Base-by-base conservation (phyloP, 1,140 invertebrate genomes). In the Habropoda laboriosa region DNA sequence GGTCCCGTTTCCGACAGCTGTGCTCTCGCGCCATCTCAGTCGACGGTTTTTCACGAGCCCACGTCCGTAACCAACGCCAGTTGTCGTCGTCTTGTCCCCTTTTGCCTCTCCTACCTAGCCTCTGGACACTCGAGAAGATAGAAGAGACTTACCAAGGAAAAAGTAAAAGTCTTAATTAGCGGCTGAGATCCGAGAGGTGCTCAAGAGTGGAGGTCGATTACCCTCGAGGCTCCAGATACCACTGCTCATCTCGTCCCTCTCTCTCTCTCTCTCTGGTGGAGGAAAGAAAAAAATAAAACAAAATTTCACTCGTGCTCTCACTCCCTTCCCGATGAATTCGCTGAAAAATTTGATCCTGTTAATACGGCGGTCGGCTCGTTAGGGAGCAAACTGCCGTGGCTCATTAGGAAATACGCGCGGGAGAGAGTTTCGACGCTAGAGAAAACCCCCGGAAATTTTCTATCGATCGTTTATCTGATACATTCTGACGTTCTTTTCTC, bases 101-200 rank as follows among this genome's bases (percentile, higher is more conserved):
- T 45, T 6, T 58, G 27, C 42, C 8, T 38, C 0, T 30, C 51
- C 45, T 12, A 35, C 40, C 61, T 35, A n/a, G 27, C 49, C 32
- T 12, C 30, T 45, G 73, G 82, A 82, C 58, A 68, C 60, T 85
- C 45, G 68, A 76, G 51, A 40, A 86, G 80, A 82, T 86, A 80
- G 67, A 61, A 82, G 71, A 86, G 85, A 87, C 68, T 83, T 66
- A 38, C 58, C 80, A 42, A 32, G 71, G 66, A 86, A 82, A 86
- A 86, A 82, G 81, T 86, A 86, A 86, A 86, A 86, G 81, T 87
- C 85, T 87, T 87, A 87, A 87, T 87, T 87, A 87, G 85, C 53
- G 76, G 80, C 83, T 80, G 85, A 86, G 80, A 86, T 86, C 83
- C 42, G 49, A 86, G 85, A 86, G 73, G 61, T 85, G 80, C 76